Conservation (phyloP, 2,797 vertebrate genomes). For the Danio jaintianensis region DNA sequence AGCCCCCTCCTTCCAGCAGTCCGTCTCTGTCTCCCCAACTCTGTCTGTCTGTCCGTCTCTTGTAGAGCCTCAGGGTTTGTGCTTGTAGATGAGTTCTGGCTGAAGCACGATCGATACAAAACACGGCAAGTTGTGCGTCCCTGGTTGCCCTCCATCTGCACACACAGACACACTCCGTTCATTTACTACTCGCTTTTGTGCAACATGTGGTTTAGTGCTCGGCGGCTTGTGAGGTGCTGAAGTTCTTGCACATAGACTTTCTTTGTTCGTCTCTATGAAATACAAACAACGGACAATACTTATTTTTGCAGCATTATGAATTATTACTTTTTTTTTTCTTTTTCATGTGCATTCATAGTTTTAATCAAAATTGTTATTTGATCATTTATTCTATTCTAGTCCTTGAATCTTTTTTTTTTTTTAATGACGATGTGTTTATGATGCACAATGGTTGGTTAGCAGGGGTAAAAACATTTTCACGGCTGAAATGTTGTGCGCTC, state of each 20-base stretch:
- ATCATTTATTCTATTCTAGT: too few relatives aligned
- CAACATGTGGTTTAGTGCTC: constrained; percentile 60
- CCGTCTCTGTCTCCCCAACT: constrained; percentile 44
- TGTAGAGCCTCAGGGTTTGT: constrained; percentile 52
- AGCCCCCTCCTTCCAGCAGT: constrained; percentile 38
- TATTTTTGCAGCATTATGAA: too few relatives aligned
- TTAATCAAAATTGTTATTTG: too few relatives aligned
- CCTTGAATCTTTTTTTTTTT: too few relatives aligned
- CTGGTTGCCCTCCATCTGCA: constrained; percentile 50
- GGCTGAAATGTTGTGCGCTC: too few relatives aligned
- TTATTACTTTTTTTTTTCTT: too few relatives aligned
- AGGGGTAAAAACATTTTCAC: too few relatives aligned
- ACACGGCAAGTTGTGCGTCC: constrained; percentile 57
- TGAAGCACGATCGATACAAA: constrained; percentile 60
- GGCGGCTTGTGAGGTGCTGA: constrained; percentile 41
- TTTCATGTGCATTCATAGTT: too few relatives aligned
- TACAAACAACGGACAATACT: not conserved
- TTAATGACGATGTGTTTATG: too few relatives aligned
- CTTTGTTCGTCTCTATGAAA: constrained; percentile 38
- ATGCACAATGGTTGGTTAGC: too few relatives aligned
- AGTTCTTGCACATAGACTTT: constrained; percentile 40
- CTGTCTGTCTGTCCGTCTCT: constrained; percentile 45
- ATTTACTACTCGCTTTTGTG: constrained; percentile 55
- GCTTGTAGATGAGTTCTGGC: constrained; percentile 60
- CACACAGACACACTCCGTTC: constrained; percentile 37